Conservation (phyloP, 2,797 vertebrate genomes). For the Stomatorhinus walkeri region DNA sequence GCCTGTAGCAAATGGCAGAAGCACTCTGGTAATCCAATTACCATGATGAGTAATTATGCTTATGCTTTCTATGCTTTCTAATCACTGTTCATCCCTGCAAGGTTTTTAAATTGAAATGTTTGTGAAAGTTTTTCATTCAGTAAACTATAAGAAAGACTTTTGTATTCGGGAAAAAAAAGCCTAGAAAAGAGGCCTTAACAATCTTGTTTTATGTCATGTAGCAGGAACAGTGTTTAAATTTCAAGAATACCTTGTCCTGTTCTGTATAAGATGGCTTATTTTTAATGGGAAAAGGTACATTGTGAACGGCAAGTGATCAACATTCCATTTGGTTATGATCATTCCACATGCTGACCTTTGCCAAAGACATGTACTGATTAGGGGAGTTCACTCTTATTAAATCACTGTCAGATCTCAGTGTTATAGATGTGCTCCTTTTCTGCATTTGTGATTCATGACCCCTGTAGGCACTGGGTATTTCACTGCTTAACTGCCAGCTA, state of each 20-base stretch:
- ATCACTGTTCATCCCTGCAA: not conserved
- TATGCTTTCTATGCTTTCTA: not conserved
- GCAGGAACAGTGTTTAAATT: not conserved
- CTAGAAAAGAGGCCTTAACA: not conserved
- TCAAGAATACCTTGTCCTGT: not conserved
- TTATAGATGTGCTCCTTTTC: conserved; percentile 38
- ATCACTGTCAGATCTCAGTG: conserved; percentile 35
- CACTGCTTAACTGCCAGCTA: conserved; percentile 30
- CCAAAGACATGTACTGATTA: conserved; percentile 34
- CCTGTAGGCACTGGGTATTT: conserved; percentile 21
- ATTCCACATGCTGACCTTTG: conserved; percentile 29
- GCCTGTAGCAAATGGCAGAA: not conserved
- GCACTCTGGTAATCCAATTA: not conserved
- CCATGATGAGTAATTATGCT: not conserved
- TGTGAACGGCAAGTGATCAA: conserved; percentile 8
- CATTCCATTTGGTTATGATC: conserved; percentile 17
- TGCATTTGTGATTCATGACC: conserved; percentile 24
- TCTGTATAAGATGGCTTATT: not conserved
- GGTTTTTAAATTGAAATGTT: not conserved
- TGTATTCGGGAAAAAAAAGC: not conserved
- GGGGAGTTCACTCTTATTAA: conserved; percentile 33
- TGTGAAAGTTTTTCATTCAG: not conserved
- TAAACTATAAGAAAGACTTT: not conserved
- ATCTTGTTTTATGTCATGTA: not conserved
- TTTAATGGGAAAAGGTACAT: not conserved